A percentile compares a stretch with the other conserved stretches of the same genome.
These are phyloP conservation scores for Dysdera silvatica DNA, from an alignment of 1,140 invertebrate genomes.

Conservation along the genomic window DNA sequence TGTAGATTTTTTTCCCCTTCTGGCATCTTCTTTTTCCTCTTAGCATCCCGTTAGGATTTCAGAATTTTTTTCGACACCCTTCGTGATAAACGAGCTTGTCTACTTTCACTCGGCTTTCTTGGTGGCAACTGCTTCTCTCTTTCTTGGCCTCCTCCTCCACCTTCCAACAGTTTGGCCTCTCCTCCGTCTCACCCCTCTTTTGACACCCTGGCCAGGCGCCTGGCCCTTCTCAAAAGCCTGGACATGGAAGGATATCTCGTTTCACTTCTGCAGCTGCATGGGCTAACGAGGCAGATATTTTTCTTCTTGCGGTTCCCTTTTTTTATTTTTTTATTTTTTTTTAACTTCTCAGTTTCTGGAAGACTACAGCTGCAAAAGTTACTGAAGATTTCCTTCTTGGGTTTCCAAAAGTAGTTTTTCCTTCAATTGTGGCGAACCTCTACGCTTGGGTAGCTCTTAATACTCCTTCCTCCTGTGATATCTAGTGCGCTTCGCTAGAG, in stretches of 20 bases:
- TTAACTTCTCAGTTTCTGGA: not conserved
- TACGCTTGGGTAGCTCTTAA: too few species aligned
- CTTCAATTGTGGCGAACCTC: too few species aligned
- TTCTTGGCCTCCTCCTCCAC: not conserved
- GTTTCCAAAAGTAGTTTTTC: too few species aligned
- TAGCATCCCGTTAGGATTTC: too few species aligned
- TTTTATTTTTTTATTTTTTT: not conserved
- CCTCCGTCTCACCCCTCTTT: slow-evolving; percentile 10
- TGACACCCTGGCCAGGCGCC: slow-evolving; percentile 26
- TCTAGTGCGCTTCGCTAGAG: too few species aligned
- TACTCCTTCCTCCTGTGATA: too few species aligned
- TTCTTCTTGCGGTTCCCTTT: not conserved
- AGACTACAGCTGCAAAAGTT: not conserved
- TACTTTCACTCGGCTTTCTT: slow-evolving; percentile 13
- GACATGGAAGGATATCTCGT: slow-evolving; percentile 13
- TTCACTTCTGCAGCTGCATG: slow-evolving; percentile 24
- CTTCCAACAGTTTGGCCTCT: too few species aligned
- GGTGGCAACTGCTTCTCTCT: too few species aligned
- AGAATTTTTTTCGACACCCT: too few species aligned
- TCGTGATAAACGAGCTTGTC: slow-evolving; percentile 23
- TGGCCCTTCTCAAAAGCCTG: slow-evolving; percentile 22
- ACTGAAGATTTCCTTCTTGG: too few species aligned
- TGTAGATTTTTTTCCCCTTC: too few species aligned
- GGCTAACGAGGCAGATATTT: slow-evolving; percentile 27
- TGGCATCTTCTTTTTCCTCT: too few species aligned